These are phyloP conservation scores for Falco naumanni DNA, from an alignment of 2,797 vertebrate genomes.

Conservation along the genomic window DNA sequence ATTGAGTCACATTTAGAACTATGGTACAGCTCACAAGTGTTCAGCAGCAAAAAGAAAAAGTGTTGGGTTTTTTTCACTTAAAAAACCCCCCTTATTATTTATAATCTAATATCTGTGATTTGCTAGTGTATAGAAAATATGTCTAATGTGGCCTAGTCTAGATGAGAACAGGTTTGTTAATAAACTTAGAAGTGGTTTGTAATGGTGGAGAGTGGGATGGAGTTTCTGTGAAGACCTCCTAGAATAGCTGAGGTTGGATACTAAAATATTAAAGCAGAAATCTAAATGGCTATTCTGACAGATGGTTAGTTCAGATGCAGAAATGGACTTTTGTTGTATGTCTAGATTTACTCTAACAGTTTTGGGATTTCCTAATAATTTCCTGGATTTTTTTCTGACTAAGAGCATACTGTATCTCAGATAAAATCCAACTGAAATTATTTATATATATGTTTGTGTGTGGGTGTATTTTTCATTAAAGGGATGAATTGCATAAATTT, in stretches of 20 bases:
- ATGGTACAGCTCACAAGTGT: slow-evolving; percentile 68
- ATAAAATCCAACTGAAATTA: background rate
- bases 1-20: slow-evolving; percentile 72
- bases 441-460: too few relatives aligned
- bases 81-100: background rate
- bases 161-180: background rate
- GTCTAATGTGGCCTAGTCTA: background rate
- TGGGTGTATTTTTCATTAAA: background rate
- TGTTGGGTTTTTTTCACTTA: background rate
- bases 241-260: background rate
- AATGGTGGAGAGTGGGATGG: background rate
- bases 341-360: background rate
- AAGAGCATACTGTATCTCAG: background rate
- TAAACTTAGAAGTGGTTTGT: background rate
- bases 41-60: background rate
- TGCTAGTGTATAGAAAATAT: background rate
- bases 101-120: background rate
- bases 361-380: background rate
- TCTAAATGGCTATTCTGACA: background rate
- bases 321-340: background rate
- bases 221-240: background rate
- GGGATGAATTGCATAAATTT: background rate
- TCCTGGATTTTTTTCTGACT: background rate
- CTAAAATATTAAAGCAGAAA: background rate
- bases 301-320: background rate